Percentiles rank a stretch among this genome's conserved stretches.
Conservation (phyloP, 2,888 invertebrate genomes). For the Xestia ashworthii region DNA sequence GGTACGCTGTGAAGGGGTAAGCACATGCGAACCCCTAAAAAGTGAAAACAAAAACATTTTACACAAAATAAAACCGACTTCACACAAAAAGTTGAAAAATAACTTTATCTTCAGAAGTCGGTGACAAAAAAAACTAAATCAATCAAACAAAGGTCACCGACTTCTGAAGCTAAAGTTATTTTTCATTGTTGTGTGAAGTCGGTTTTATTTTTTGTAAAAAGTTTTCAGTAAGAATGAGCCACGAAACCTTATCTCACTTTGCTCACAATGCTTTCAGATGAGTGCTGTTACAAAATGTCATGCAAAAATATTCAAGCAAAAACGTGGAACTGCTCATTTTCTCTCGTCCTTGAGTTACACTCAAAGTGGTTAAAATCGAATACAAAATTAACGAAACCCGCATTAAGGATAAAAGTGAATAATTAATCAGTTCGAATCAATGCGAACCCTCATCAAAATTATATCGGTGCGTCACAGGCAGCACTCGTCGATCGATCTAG, state of each 20-base stretch:
- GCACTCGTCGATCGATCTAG: constrained; percentile 36
- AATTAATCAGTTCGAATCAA: constrained; percentile 56
- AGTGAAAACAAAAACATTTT: too few relatives aligned
- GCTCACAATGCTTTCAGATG: background rate
- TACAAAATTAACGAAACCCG: constrained; percentile 40
- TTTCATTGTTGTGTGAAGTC: too few relatives aligned
- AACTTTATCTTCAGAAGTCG: too few relatives aligned
- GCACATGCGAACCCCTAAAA: too few relatives aligned
- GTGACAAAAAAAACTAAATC: too few relatives aligned
- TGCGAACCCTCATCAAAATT: constrained; percentile 58
- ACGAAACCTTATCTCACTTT: background rate
- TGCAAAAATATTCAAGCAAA: constrained; percentile 19
- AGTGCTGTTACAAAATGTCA: constrained; percentile 1
- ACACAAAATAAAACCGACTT: too few relatives aligned
- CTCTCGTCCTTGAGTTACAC: background rate
- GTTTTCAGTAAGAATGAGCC: too few relatives aligned
- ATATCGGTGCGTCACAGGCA: constrained; percentile 28
- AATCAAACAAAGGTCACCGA: too few relatives aligned
- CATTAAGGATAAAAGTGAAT: constrained; percentile 52
- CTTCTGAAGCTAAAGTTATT: too few relatives aligned
- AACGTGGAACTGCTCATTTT: background rate
- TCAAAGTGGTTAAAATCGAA: constrained; percentile 15
- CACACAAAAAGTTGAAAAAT: too few relatives aligned
- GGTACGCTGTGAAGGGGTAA: too few relatives aligned
- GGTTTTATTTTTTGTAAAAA: too few relatives aligned